phyloP scores from a whole-genome alignment of 2,113 vertebrate species.

The Paradoxurus hermaphroditus region DNA sequence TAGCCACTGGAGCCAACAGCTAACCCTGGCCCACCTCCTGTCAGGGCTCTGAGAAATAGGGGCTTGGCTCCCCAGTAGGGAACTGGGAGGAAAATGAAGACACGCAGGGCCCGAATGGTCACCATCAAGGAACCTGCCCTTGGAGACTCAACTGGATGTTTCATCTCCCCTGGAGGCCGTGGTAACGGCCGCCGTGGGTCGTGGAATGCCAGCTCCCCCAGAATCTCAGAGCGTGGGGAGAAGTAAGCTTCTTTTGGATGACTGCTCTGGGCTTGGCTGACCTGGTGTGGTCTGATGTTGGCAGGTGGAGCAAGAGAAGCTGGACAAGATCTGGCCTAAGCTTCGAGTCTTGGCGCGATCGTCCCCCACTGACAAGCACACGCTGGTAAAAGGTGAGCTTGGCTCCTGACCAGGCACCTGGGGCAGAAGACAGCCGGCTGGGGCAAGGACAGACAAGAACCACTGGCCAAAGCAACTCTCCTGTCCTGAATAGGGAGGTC shows the following conservation, averaged over 20 bases:
- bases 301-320: conserved; percentile 96
- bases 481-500: neutral
- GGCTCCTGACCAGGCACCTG: neutral
- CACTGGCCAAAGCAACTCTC: neutral
- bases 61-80: neutral
- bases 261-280: conserved; percentile 5
- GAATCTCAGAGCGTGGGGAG: neutral
- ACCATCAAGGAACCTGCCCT: fast-evolving
- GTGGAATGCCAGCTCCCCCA: neutral
- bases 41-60: neutral
- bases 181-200: fast-evolving
- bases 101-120: neutral
- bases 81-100: neutral
- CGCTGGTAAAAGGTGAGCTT: conserved; percentile 94
- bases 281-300: neutral
- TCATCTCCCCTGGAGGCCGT: neutral
- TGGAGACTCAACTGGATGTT: neutral
- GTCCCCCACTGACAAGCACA: conserved; percentile 97
- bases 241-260: neutral
- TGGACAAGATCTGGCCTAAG: conserved; percentile 97
- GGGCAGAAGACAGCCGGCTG: neutral
- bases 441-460: neutral
- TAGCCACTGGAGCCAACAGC: neutral
- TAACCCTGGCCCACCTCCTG: neutral
- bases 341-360: conserved; percentile 96